Percentiles rank a stretch among this genome's conserved stretches.
These are phyloP conservation scores for Protobothrops flavoviridis DNA, from an alignment of 2,113 vertebrate genomes.

Conservation along the genomic window DNA sequence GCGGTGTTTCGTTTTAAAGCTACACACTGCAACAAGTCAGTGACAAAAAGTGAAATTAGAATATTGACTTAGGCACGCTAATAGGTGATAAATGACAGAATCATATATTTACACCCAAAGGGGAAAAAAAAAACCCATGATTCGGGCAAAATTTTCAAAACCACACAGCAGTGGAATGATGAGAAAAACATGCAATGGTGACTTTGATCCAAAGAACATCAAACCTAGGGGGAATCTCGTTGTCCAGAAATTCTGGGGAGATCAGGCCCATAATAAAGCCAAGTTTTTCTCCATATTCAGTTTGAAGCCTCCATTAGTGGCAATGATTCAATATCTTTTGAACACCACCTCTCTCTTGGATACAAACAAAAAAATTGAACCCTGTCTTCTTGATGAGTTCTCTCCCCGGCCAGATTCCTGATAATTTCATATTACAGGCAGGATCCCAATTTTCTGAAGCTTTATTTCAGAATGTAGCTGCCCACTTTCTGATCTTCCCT, in stretches of 20 bases:
- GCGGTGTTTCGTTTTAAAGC: neutral
- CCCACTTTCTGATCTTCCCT: neutral
- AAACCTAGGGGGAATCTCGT: neutral
- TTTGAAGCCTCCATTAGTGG: constrained; percentile 2
- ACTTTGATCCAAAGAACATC: neutral
- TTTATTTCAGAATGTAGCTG: neutral
- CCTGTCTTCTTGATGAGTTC: neutral
- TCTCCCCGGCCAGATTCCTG: neutral
- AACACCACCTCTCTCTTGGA: neutral
- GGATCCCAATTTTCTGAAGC: neutral
- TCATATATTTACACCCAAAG: constrained; percentile 22
- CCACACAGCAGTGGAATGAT: constrained; percentile 2
- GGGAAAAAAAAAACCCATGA: neutral
- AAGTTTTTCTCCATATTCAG: neutral
- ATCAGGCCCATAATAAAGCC: neutral
- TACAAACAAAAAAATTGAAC: neutral
- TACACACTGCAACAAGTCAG: neutral
- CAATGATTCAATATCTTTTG: neutral
- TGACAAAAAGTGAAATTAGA: constrained; percentile 20
- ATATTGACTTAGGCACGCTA: neutral
- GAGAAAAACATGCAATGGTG: neutral
- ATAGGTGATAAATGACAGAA: constrained; percentile 2
- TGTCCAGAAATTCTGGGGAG: neutral
- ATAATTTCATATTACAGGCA: neutral
- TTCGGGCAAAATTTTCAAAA: neutral